Base-by-base conservation (phyloP, 2,888 invertebrate genomes). In the Oscheius sp. region DNA sequence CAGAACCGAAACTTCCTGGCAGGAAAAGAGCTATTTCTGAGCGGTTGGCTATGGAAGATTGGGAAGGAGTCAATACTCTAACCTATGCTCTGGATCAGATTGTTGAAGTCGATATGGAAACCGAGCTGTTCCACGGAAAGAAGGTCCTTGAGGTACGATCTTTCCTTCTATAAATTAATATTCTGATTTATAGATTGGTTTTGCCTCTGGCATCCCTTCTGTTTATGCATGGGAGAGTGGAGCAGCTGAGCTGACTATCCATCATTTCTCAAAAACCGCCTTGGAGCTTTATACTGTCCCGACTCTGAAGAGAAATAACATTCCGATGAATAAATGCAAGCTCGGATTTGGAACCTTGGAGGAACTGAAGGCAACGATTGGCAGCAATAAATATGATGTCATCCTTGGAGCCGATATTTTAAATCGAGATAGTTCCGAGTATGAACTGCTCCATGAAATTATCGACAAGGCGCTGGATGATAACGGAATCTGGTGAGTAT, bases 351-450 rank as follows among this genome's bases (percentile, higher is more conserved):
- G 81, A 54, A 70, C 74, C 14, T 68, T 80, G 28, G 67, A 71
- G 12, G 74, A 74, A 26, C 51, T 72, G 17, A 70, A 74, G 54
- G 72, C 71, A 17, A 70, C 73, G 22, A 67, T 81, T 32, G 73
- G 74, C 14, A 75, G 77, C n/a, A 76, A 80, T 28, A 82, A 80
- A 68, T 84, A 74, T 73, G 84, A 84, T 51, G 75, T 83, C 38
- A 82, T 84, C 47, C 62, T 84, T 49, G 83, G 82, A 2, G 78
- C 82, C 5, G 84, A 84, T 63, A 61, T 83, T 26, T 67, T 84
- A 38, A 79, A 77, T 66, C 73, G 78, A 20, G 67, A 69, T 50
- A 73, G 73, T 33, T 62, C 66, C 6, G 75, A 82, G 14, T 82
- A 79, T 61, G 78, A 81, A 22, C 44, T 64, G 1, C 65, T 84